These are phyloP conservation scores for Phoxinus phoxinus DNA, from an alignment of 2,113 vertebrate species.

Conservation along the genomic window DNA sequence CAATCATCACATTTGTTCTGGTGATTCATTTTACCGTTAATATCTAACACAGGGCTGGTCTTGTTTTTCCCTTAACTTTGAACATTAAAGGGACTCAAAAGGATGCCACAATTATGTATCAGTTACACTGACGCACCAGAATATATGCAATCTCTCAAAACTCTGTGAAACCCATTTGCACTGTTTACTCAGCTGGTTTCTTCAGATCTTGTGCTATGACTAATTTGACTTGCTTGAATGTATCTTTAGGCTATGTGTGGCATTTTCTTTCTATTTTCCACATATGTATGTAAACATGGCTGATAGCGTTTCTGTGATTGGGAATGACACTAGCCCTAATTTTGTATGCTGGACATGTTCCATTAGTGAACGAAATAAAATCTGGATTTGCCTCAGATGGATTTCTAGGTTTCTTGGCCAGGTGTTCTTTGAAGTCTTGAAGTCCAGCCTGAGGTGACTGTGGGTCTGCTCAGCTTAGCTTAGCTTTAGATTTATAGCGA, in stretches of 20 bases:
- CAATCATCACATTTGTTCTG: constrained; percentile 42
- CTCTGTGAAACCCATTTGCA: constrained; percentile 4
- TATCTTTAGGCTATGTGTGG: neutral
- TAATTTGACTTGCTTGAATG: constrained; percentile 4
- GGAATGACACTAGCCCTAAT: neutral
- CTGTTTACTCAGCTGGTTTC: constrained; percentile 22
- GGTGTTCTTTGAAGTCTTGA: constrained; percentile 28
- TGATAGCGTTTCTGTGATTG: neutral
- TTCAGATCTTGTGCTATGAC: neutral
- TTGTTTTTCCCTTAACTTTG: constrained; percentile 12
- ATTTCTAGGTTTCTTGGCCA: neutral
- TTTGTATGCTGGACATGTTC: neutral
- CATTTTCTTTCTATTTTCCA: neutral
- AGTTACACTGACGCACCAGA: neutral
- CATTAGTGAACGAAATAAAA: neutral
- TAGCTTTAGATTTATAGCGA: constrained; percentile 41
- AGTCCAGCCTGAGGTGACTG: constrained; percentile 30
- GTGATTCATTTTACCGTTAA: constrained; percentile 22
- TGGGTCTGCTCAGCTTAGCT: neutral
- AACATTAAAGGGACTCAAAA: neutral
- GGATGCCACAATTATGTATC: neutral
- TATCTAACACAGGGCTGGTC: constrained; percentile 24
- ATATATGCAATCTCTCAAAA: neutral
- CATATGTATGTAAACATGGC: neutral
- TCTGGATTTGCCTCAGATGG: neutral